phyloP scores from a whole-genome alignment of 2,797 vertebrate genomes.

The Siniperca obscura region DNA sequence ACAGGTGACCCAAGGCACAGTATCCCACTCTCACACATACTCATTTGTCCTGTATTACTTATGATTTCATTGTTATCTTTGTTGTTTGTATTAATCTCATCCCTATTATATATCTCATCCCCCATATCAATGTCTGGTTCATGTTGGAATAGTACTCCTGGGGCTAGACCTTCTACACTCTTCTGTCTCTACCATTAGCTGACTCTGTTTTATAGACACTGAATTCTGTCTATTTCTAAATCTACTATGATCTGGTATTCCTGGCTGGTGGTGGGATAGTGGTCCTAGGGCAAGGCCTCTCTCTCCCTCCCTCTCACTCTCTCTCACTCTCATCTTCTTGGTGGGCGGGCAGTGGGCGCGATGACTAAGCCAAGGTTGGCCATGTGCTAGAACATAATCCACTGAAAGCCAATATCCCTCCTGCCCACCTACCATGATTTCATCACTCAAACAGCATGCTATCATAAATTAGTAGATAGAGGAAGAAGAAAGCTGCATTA shows the following conservation, averaged over 20 bases:
- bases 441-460: slow-evolving; percentile 74
- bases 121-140: slow-evolving; percentile 14
- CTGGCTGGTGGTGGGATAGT: slow-evolving; percentile 59
- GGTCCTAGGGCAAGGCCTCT: slow-evolving; percentile 71
- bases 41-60: slow-evolving; percentile 20
- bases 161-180: neutral
- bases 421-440: slow-evolving; percentile 80
- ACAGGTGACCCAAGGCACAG: neutral
- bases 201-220: slow-evolving; percentile 31
- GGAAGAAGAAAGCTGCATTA: slow-evolving; percentile 46
- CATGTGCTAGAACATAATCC: slow-evolving; percentile 80
- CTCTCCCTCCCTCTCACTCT: slow-evolving; percentile 44
- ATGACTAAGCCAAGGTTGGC: slow-evolving; percentile 85
- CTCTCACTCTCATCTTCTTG: slow-evolving; percentile 73
- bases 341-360: slow-evolving; percentile 81
- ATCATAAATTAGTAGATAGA: slow-evolving; percentile 73
- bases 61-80: slow-evolving; percentile 25
- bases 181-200: slow-evolving; percentile 20
- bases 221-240: slow-evolving; percentile 48
- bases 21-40: neutral
- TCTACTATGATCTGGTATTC: slow-evolving; percentile 49
- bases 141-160: neutral
- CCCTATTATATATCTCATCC: neutral
- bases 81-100: slow-evolving; percentile 22
- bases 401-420: slow-evolving; percentile 81